Conservation (phyloP, 2,797 vertebrate species). For the Liparis tanakae region DNA sequence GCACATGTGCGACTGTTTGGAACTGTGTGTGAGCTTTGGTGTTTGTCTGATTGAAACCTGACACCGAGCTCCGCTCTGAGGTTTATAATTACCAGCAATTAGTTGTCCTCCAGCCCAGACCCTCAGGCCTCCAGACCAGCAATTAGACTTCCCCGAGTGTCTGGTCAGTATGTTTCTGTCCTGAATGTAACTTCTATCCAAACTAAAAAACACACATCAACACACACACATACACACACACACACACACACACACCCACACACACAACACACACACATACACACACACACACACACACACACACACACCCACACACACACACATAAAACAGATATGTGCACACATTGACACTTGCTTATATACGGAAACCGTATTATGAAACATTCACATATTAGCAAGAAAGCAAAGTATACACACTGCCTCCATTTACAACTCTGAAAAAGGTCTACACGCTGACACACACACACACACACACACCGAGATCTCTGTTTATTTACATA, state of each 20-base stretch:
- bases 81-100: constrained; percentile 83
- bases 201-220: constrained; percentile 38
- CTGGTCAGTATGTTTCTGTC: constrained; percentile 71
- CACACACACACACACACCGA: constrained; percentile 31
- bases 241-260: constrained; percentile 26
- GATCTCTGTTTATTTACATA: constrained; percentile 67
- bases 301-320: constrained; percentile 16
- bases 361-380: constrained; percentile 42
- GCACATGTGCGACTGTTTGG: constrained; percentile 12
- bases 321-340: constrained; percentile 17
- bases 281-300: constrained; percentile 24
- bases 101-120: constrained; percentile 70
- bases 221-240: constrained; percentile 15
- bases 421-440: constrained; percentile 24
- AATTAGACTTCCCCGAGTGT: constrained; percentile 71
- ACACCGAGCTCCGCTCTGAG: constrained; percentile 72
- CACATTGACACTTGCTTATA: constrained; percentile 8
- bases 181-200: constrained; percentile 67
- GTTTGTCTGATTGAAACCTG: constrained; percentile 71
- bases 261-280: constrained; percentile 33
- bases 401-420: constrained; percentile 34
- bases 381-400: constrained; percentile 26
- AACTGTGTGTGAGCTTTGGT: constrained; percentile 43
- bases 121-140: constrained; percentile 75
- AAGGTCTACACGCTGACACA: constrained; percentile 15